Evolutionary conservation across 2,797 vertebrate species (phyloP).

Genomic region (Neostethus bicornis): DNA sequence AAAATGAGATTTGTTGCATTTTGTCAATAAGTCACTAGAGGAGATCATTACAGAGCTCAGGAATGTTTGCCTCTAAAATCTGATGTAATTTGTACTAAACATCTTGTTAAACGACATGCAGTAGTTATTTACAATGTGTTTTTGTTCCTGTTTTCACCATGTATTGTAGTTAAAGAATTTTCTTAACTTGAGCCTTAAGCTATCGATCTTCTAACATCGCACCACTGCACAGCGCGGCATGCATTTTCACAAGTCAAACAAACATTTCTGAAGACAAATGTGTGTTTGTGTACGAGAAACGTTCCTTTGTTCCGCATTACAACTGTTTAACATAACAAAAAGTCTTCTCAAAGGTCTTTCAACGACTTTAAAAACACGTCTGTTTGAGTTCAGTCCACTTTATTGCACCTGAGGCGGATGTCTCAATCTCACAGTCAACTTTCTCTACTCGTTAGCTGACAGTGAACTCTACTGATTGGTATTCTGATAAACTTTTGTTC

Average conservation of each 20-base stretch:
- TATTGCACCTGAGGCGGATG: not conserved
- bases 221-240: too few relatives aligned
- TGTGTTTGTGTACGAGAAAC: not conserved
- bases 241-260: not conserved
- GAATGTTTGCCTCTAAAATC: constrained; percentile 6
- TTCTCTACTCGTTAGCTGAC: constrained; percentile 6
- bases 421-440: not conserved
- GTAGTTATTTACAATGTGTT: too few relatives aligned
- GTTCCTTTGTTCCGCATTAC: not conserved
- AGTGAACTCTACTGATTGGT: constrained; percentile 1
- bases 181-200: too few relatives aligned
- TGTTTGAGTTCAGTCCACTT: not conserved
- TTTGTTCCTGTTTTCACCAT: constrained; percentile 13
- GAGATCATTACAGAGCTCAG: not conserved
- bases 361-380: not conserved
- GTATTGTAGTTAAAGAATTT: too few relatives aligned
- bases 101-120: too few relatives aligned
- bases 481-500: not conserved
- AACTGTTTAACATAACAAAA: not conserved
- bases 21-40: too few relatives aligned
- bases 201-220: too few relatives aligned
- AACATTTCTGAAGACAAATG: not conserved
- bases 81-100: constrained; percentile 7
- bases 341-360: not conserved
- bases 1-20: not conserved